These are phyloP conservation scores for Morone chrysops DNA, from an alignment of 2,113 vertebrate species.

Conservation along the genomic window DNA sequence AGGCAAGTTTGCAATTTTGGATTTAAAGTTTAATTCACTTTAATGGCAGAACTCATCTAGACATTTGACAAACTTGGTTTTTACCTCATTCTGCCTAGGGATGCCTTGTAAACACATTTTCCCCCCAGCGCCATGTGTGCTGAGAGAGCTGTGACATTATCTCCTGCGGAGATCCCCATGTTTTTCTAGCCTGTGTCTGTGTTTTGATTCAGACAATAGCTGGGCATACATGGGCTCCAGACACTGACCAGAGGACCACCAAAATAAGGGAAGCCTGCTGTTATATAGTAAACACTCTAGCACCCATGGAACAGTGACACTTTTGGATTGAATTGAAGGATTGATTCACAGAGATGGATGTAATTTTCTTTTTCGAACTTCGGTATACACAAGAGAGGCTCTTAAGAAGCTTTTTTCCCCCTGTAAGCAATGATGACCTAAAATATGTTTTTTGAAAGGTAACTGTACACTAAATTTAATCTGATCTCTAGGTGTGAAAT, in stretches of 20 bases:
- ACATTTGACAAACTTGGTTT: slow-evolving; percentile 36
- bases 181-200: slow-evolving; percentile 81
- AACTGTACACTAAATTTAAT: neutral
- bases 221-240: slow-evolving; percentile 73
- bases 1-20: slow-evolving; percentile 58
- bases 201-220: slow-evolving; percentile 84
- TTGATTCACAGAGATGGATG: slow-evolving; percentile 17
- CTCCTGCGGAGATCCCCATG: slow-evolving; percentile 75
- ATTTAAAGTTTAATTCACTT: slow-evolving; percentile 37
- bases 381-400: slow-evolving; percentile 3
- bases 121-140: slow-evolving; percentile 58
- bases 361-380: slow-evolving; percentile 13
- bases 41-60: slow-evolving; percentile 16
- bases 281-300: slow-evolving; percentile 58
- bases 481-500: slow-evolving; percentile 17
- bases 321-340: slow-evolving; percentile 24
- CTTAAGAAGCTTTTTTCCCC: neutral
- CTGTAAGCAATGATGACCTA: neutral
- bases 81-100: slow-evolving; percentile 46
- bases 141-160: slow-evolving; percentile 77
- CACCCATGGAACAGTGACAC: slow-evolving; percentile 36
- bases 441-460: slow-evolving; percentile 20
- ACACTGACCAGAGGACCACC: slow-evolving; percentile 74
- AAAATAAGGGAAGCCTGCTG: slow-evolving; percentile 70
- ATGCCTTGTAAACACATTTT: slow-evolving; percentile 69